Conservation (phyloP, 1,140 invertebrate genomes). For the Pseudobourletiella spinata region DNA sequence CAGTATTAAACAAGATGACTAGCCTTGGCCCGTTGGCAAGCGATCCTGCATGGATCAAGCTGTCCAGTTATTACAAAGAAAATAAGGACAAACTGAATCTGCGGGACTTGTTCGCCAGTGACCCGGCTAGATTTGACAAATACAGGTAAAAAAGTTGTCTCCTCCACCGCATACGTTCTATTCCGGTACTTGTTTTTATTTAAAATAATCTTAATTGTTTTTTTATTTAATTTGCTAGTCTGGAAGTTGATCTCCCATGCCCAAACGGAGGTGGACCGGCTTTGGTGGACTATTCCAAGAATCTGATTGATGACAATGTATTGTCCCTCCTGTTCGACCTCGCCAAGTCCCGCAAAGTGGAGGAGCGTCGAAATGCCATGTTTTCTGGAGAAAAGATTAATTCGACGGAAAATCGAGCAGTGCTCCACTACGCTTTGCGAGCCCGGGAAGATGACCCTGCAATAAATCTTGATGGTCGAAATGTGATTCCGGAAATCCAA, state of each 20-base stretch:
- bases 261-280: slow-evolving; percentile 42
- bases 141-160: slow-evolving; percentile 67
- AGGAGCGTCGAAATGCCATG: slow-evolving; percentile 82
- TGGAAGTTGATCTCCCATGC: slow-evolving; percentile 27
- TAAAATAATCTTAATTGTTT: slow-evolving; percentile 15
- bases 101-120: slow-evolving; percentile 61
- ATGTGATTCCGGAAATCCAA: slow-evolving; percentile 92
- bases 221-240: slow-evolving; percentile 10
- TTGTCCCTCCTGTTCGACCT: slow-evolving; percentile 64
- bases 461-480: slow-evolving; percentile 76
- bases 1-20: too few species aligned
- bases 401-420: slow-evolving; percentile 92
- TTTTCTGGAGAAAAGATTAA: slow-evolving; percentile 93
- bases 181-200: not conserved
- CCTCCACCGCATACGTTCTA: slow-evolving; percentile 18
- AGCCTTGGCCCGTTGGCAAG: slow-evolving; percentile 46
- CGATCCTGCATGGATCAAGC: slow-evolving; percentile 58
- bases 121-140: slow-evolving; percentile 66
- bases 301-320: slow-evolving; percentile 71
- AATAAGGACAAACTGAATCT: slow-evolving; percentile 64
- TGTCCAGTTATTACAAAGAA: slow-evolving; percentile 59
- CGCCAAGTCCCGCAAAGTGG: slow-evolving; percentile 74
- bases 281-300: slow-evolving; percentile 93
- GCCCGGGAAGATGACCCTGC: slow-evolving; percentile 66
- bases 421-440: slow-evolving; percentile 87